Evolutionary conservation across 2,113 vertebrate genomes (phyloP).

Genomic region (Brachionichthys hirsutus): DNA sequence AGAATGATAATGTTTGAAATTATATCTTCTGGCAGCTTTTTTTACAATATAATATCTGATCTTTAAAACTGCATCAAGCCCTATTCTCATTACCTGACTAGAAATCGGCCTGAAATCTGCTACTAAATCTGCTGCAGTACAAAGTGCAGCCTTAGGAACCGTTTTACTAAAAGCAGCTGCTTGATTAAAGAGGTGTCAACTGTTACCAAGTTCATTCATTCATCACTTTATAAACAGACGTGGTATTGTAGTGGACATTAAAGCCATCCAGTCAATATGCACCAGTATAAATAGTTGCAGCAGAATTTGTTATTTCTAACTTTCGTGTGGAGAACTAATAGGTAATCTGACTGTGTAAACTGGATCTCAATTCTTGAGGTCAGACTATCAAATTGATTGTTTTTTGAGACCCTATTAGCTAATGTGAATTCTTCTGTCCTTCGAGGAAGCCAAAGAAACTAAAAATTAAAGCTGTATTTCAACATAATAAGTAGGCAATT

Average conservation of each 20-base stretch:
- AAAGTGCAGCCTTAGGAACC: too few species aligned
- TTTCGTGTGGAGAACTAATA: background rate
- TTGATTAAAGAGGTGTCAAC: too few species aligned
- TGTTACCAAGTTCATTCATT: too few species aligned
- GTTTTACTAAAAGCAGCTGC: too few species aligned
- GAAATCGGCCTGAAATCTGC: too few species aligned
- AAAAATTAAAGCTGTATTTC: conserved; percentile 2
- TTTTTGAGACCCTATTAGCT: background rate
- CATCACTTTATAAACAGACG: too few species aligned
- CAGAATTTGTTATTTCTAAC: background rate
- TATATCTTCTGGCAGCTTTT: too few species aligned
- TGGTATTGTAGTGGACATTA: background rate
- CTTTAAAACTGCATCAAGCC: too few species aligned
- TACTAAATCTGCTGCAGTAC: too few species aligned
- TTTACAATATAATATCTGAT: too few species aligned
- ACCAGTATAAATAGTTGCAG: background rate
- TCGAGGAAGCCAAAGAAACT: background rate
- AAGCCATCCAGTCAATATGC: background rate
- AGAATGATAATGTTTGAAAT: too few species aligned
- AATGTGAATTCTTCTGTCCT: background rate
- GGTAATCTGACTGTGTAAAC: background rate
- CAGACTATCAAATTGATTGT: background rate
- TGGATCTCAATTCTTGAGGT: background rate
- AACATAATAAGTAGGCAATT: background rate
- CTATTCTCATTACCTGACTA: too few species aligned